Base-by-base conservation (phyloP, 2,113 vertebrate genomes). In the Acrocephalus kingi region DNA sequence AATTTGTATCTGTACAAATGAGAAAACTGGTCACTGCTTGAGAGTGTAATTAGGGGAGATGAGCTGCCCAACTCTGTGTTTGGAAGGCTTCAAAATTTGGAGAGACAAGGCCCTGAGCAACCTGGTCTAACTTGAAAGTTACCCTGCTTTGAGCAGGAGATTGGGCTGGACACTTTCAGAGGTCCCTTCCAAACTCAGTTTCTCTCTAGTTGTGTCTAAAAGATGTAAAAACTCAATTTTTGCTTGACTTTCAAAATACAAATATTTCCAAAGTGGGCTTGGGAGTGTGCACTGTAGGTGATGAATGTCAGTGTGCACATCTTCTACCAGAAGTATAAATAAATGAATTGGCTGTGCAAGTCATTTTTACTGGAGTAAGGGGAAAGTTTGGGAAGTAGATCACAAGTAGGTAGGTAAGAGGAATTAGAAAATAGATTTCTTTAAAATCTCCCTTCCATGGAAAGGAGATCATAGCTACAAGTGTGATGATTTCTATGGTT, bases 401-500 rank as follows among this genome's bases (percentile, higher is more conserved):
- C 21, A 6, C 59, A n/a, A 83, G 15, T 24, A 54, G 37, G n/a
- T 61, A 61, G 31, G 43, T 51, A 71, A 86, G 80, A 81, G 25
- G 22, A 90, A 69, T 86, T 66, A 59, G 56, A 41, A 68, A 39
- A 62, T 13, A 13, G 43, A 13, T 88, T 59, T 1, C 11, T 87
- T 85, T 83, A 16, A 39, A 37, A 64, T 68, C 30, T 91, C 27
- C 19, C 16, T 46, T 74, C 27, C 10, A 2, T 25, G n/a, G 39
- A 45, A 75, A 22, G 33, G 30, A 78, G 61, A 48, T 15, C 10
- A 6, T 19, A 24, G 24, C 13, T 58, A 35, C 21, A 74, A 54
- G 15, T 45, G 4, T 2, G 1, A 30, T 72, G 27, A 37, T 76
- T 63, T 58, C 28, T 22, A 4, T 41, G 10, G 0, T 4, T 41